phyloP scores from a whole-genome alignment of 2,888 invertebrate species.

The Polyploca ridens region DNA sequence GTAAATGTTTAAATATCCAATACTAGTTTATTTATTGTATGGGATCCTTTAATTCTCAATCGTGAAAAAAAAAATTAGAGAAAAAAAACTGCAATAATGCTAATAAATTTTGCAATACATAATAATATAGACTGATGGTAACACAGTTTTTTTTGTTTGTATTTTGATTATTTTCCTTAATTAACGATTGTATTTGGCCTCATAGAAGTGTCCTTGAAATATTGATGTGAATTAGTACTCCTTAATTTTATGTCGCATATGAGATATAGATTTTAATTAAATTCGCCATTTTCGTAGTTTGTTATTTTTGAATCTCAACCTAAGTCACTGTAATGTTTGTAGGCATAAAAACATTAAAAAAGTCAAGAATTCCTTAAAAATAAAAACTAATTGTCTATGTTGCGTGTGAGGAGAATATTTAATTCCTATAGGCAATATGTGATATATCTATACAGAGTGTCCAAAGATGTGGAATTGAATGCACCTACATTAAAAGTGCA shows the following conservation, averaged over 20 bases:
- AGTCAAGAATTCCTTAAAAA: not conserved
- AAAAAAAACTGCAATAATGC: not conserved
- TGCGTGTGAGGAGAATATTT: not conserved
- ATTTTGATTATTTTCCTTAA: not conserved
- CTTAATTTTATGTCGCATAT: not conserved
- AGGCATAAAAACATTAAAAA: too few species aligned
- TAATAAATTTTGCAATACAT: not conserved
- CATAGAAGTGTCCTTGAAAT: not conserved
- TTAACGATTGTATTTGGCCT: not conserved
- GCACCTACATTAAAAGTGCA: not conserved
- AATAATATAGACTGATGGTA: slow-evolving; percentile 8
- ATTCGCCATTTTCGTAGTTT: not conserved
- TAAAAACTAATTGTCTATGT: not conserved
- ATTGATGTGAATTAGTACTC: not conserved
- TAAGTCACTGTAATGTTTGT: not conserved
- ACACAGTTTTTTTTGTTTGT: not conserved
- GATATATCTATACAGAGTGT: not conserved
- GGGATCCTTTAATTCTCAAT: not conserved
- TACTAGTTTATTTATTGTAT: slow-evolving; percentile 16
- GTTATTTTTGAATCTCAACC: not conserved
- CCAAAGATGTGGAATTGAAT: not conserved
- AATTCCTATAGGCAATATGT: not conserved
- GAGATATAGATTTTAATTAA: not conserved
- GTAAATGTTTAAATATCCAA: slow-evolving; percentile 26
- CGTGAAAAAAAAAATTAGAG: not conserved